Evolutionary conservation across 1,140 invertebrate species (phyloP).

Genomic region (Pseudomyrmex sp.): DNA sequence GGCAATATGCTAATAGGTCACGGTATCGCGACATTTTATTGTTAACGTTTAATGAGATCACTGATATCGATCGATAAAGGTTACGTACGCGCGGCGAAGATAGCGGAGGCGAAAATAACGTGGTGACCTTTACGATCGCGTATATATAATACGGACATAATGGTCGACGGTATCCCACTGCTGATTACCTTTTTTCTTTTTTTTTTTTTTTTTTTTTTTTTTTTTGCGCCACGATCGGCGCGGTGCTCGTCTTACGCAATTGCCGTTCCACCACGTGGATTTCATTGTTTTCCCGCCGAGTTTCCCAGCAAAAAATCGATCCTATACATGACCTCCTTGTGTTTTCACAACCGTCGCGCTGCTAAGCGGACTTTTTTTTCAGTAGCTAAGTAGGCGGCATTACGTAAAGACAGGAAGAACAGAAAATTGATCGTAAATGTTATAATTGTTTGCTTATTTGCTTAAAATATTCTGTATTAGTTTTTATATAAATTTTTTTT

Average conservation of each 20-base stretch:
- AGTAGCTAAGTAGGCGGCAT: neutral
- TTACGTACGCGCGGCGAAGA: conserved; percentile 53
- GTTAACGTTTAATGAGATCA: conserved; percentile 73
- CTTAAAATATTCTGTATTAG: neutral
- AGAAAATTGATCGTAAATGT: too few species aligned
- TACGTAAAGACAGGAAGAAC: neutral
- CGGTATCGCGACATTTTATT: conserved; percentile 69
- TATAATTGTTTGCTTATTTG: neutral
- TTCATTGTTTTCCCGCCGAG: conserved; percentile 49
- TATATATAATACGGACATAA: conserved; percentile 63
- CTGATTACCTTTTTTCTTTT: conserved; percentile 45
- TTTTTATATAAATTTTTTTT: too few species aligned
- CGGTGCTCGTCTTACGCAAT: conserved; percentile 55
- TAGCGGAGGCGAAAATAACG: conserved; percentile 68
- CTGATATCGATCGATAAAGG: conserved; percentile 71
- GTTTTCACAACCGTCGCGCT: conserved; percentile 32
- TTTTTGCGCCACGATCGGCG: conserved; percentile 59
- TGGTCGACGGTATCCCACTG: conserved; percentile 21
- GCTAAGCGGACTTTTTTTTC: neutral
- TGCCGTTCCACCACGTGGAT: conserved; percentile 20
- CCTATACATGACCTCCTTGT: conserved; percentile 2
- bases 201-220: conserved; percentile 40
- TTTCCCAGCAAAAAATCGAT: neutral
- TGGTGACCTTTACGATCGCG: conserved; percentile 67
- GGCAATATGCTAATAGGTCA: conserved; percentile 62